Base-by-base conservation (phyloP, 2,797 vertebrate species). In the Zonotrichia albicollis region DNA sequence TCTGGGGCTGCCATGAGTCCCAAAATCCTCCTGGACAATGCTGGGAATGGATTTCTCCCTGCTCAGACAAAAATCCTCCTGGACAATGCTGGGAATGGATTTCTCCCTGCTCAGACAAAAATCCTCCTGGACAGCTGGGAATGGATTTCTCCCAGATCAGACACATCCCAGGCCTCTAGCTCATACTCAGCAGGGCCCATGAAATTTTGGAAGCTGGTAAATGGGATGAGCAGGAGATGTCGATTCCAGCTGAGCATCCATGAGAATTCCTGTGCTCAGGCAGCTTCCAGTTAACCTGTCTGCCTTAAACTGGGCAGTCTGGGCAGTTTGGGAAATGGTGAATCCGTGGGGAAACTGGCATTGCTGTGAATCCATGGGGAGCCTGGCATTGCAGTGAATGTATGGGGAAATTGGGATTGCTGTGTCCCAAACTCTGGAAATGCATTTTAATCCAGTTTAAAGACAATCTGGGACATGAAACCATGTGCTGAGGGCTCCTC, bases 21-120 rank as follows among this genome's bases (percentile, higher is more conserved):
- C 2, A 0, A 22, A 42, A 60, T 51, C 50, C 43, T 57, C 42
- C 54, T n/a, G 54, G 86, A 4, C 40, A 21, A 64, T 0, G 0
- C 27, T 34, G 87, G 71, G 77, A 23, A 6, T 50, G 66, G 75
- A 34, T 50, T 48, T 23, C 9, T 43, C 70, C 34, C 40, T 16
- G 61, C 48, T 0, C 7, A 78, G 82, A 70, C 55, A 32, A 0
- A 25, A 45, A 60, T 48, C 53, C 43, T 57, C 42, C 53, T 21
- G 30, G 83, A 6, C 40, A 43, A 60, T 0, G 0, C 21, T 34
- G 89, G 71, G 77, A 26, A 5, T 50, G 66, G 75, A 32, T 50
- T 48, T 23, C 8, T 48, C 66, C 34, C 40, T 15, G 61, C 45
- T 0, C 7, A 78, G 82, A 42, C 42, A 8, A 0, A 25, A 45